Conservation (phyloP, 2,797 vertebrate species). For the Molothrus aeneus region DNA sequence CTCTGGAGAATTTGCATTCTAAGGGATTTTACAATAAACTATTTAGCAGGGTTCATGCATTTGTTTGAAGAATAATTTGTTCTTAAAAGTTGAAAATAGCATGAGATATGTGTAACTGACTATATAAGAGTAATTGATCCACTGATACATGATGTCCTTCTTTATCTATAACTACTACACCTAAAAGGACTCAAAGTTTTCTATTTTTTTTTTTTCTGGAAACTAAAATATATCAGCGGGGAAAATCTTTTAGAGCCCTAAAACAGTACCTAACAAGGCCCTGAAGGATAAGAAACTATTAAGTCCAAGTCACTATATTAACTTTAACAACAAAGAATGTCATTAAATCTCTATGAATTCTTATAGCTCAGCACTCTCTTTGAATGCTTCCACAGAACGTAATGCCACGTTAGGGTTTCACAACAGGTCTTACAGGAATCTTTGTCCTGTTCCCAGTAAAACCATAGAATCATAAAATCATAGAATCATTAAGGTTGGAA, state of each 20-base stretch:
- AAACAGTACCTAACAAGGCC: background rate
- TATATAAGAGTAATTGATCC: background rate
- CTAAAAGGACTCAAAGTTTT: background rate
- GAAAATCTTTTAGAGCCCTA: background rate
- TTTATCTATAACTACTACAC: background rate
- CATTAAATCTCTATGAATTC: background rate
- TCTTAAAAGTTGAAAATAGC: background rate
- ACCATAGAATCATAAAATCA: background rate
- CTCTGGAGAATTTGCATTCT: background rate
- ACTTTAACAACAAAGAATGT: background rate
- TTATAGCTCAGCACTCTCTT: background rate
- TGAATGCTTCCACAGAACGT: rapidly evolving
- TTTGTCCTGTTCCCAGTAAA: background rate
- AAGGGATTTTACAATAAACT: background rate
- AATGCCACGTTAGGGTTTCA: background rate
- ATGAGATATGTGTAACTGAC: background rate
- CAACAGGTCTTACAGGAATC: background rate
- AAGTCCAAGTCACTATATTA: background rate
- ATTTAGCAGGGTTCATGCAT: background rate
- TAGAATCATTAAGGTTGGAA: background rate
- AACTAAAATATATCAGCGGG: background rate
- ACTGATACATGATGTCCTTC: background rate
- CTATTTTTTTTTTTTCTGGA: background rate
- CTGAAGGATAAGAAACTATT: background rate
- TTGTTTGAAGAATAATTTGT: background rate